Base-by-base conservation (phyloP, 2,113 vertebrate species). In the Hippocampus barbouri region DNA sequence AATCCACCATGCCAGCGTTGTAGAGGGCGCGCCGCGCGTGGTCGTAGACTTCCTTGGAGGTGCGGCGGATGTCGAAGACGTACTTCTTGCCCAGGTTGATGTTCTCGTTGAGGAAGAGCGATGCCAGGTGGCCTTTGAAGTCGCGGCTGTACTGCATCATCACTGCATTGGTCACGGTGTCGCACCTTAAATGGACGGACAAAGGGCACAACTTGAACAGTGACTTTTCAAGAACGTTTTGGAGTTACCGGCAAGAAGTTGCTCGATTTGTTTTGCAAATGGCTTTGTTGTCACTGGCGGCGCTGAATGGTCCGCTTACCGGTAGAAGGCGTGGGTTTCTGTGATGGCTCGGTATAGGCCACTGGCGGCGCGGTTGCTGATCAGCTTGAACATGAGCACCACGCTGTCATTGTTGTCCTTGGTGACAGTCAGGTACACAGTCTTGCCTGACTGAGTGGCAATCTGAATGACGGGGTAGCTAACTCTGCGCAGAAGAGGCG, bases 111-210 rank as follows among this genome's bases (percentile, higher is more conserved):
- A 99, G 94, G 86, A 99, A 98, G 0, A 99, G 92, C 3, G 97
- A 99, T 0, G 97, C 97, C 47, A 99, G 83, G 87, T 98, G 97
- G 45, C 97, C 97, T 81, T 98, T 98, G 77, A 99, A 93, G 85
- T 99, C 97, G 67, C 97, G 91, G 82, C 97, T 99, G 64, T 99
- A 99, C 80, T 99, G 97, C 97, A 98, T 98, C 96, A 98, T 98
- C 84, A 99, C 97, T 0, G 97, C 96, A 9, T 91, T 95, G 14
- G 96, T 98, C 47, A 99, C 97, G 0, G 96, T 99, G 89, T 99
- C 97, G 64, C 97, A 99, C 87, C 97, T 99, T 25, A 9, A 40
- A 5, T n/a, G 4, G 51, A 41, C 20, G 21, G 6, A n/a, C n/a
- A 40, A 38, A 21, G 7, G 8, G 5, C 16, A 16, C 18, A 21